Conservation (phyloP, 2,888 invertebrate species). For the Apodemia mormo region DNA sequence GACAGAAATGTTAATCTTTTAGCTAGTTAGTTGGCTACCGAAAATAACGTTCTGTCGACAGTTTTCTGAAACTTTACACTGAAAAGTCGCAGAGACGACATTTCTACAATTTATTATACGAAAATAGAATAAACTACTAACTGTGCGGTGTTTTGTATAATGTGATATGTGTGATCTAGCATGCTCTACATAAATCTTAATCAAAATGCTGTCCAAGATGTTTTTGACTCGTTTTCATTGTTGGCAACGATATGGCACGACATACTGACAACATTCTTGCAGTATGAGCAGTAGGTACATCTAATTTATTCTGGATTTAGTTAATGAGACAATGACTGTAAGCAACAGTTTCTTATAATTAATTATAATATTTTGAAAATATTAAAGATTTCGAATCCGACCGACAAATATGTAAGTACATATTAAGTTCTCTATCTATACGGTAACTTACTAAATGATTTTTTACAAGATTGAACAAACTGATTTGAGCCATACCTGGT, state of each 20-base stretch:
- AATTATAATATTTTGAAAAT: too few species aligned
- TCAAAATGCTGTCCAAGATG: slow-evolving; percentile 51
- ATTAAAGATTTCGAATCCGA: too few species aligned
- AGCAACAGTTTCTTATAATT: too few species aligned
- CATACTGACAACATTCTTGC: background rate
- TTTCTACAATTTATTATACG: slow-evolving; percentile 56
- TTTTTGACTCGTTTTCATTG: slow-evolving; percentile 44
- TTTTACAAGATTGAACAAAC: too few species aligned
- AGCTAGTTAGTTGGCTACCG: slow-evolving; percentile 52
- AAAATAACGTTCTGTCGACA: slow-evolving; percentile 67
- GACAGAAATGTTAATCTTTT: slow-evolving; percentile 66
- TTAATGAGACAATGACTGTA: too few species aligned
- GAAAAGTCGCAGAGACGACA: slow-evolving; percentile 51
- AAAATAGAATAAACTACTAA: slow-evolving; percentile 53
- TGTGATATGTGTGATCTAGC: slow-evolving; percentile 58
- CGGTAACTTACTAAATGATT: too few species aligned
- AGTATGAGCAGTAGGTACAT: too few species aligned
- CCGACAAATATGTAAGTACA: too few species aligned
- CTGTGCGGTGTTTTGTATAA: slow-evolving; percentile 54
- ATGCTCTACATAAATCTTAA: slow-evolving; percentile 64
- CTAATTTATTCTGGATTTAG: too few species aligned
- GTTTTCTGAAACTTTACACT: slow-evolving; percentile 66
- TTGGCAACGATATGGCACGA: slow-evolving; percentile 12
- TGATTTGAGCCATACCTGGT: too few species aligned
- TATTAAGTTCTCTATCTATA: too few species aligned